phyloP scores from a whole-genome alignment of 1,140 invertebrate genomes.

The Phortica variegata region DNA sequence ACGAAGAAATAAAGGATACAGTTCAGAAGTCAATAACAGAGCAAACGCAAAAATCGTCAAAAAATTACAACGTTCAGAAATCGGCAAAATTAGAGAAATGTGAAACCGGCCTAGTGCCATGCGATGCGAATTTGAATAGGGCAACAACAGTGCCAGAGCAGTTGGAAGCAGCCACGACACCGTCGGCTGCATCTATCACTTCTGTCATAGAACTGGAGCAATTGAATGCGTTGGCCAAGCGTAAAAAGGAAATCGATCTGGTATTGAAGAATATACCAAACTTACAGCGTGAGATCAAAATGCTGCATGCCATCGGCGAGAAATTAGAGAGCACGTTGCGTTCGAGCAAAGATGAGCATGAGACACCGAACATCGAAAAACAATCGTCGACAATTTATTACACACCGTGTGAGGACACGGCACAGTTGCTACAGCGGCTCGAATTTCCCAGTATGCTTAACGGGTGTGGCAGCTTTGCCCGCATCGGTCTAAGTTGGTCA shows the following conservation, averaged over 20 bases:
- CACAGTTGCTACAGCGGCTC: background rate
- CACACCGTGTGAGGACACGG: background rate
- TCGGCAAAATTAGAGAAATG: too few species aligned
- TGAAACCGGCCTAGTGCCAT: too few species aligned
- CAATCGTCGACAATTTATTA: too few species aligned
- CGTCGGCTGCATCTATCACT: too few species aligned
- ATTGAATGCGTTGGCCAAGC: background rate
- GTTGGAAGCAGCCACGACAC: background rate
- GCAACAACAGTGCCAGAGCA: background rate
- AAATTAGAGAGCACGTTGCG: slow-evolving; percentile 30
- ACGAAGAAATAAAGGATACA: too few species aligned
- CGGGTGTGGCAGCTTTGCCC: slow-evolving; percentile 14
- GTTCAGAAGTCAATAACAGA: too few species aligned
- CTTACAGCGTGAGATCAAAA: slow-evolving; percentile 35
- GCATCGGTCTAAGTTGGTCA: slow-evolving; percentile 19
- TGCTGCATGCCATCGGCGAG: slow-evolving; percentile 36
- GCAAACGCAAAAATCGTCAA: too few species aligned
- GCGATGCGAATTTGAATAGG: too few species aligned
- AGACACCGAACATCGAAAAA: background rate
- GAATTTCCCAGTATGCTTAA: background rate
- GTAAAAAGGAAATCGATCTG: slow-evolving; percentile 14
- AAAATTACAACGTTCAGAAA: too few species aligned
- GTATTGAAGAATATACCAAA: slow-evolving; percentile 38
- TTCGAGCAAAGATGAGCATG: background rate
- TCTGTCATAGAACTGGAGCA: background rate